A percentile compares a stretch with the other conserved stretches of the same genome.
Conservation (phyloP, 2,888 invertebrate genomes). For the Andrena bucephala region DNA sequence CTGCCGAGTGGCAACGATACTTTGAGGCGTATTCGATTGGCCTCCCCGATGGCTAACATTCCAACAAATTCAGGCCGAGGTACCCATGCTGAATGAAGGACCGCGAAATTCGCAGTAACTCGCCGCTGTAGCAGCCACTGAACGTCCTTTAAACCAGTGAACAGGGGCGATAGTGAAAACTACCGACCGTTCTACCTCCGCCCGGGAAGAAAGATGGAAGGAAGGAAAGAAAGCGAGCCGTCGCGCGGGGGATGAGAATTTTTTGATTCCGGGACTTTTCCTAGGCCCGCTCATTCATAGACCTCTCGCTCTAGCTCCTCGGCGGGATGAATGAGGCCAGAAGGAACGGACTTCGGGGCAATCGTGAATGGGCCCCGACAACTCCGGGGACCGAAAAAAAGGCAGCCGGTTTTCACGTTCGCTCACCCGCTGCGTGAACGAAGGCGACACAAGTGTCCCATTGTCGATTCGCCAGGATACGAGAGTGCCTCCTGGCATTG, state of each 20-base stretch:
- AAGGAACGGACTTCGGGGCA: constrained; percentile 55
- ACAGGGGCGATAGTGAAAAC: constrained; percentile 43
- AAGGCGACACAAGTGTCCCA: constrained; percentile 82
- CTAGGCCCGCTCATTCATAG: constrained; percentile 55
- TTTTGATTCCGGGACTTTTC: constrained; percentile 68
- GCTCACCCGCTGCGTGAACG: constrained; percentile 65
- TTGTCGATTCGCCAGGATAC: constrained; percentile 75
- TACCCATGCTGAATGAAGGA: constrained; percentile 26
- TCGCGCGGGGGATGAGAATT: constrained; percentile 58
- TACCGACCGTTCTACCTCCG: constrained; percentile 28
- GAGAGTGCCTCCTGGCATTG: constrained; percentile 77
- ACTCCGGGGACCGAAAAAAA: constrained; percentile 49
- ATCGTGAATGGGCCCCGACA: constrained; percentile 30
- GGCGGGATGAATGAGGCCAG: constrained; percentile 57
- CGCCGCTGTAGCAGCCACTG: constrained; percentile 22
- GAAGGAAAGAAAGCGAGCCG: constrained; percentile 46
- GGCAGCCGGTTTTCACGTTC: constrained; percentile 69
- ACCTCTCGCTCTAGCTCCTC: constrained; percentile 25
- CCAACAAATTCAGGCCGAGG: neutral
- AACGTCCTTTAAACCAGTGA: constrained; percentile 48
- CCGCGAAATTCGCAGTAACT: constrained; percentile 55
- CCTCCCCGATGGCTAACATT: neutral
- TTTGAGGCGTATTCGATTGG: constrained; percentile 15
- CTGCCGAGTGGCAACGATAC: constrained; percentile 5
- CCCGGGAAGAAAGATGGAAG: constrained; percentile 22